Evolutionary conservation across 2,888 invertebrate species (phyloP).

Genomic region (Iphiclides podalirius): DNA sequence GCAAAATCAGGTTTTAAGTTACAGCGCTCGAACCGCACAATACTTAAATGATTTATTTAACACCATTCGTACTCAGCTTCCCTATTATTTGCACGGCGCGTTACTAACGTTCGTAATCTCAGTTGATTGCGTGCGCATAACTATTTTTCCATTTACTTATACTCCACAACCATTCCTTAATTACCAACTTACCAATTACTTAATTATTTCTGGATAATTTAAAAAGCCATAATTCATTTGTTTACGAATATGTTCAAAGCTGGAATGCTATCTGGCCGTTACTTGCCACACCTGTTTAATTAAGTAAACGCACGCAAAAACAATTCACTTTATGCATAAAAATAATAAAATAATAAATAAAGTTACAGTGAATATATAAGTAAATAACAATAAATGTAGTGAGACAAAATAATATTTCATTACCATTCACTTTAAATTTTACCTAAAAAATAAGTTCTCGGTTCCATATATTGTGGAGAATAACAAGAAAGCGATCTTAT

Average conservation of each 20-base stretch:
- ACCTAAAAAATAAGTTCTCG: conserved; percentile 5
- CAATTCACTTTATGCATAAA: not conserved
- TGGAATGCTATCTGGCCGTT: too few species aligned
- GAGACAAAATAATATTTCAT: too few species aligned
- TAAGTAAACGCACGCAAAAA: too few species aligned
- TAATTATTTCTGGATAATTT: not conserved
- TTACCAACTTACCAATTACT: not conserved
- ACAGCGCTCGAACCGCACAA: conserved; percentile 40
- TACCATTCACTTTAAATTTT: not conserved
- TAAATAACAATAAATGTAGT: too few species aligned
- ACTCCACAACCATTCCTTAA: not conserved
- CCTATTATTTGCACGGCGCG: conserved; percentile 17
- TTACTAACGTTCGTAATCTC: conserved; percentile 9
- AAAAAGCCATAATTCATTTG: too few species aligned
- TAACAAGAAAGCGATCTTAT: conserved; percentile 3
- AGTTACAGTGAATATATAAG: too few species aligned
- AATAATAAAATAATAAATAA: too few species aligned
- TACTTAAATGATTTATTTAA: conserved; percentile 53
- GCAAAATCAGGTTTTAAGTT: conserved; percentile 58
- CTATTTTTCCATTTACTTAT: conserved; percentile 13
- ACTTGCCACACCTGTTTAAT: too few species aligned
- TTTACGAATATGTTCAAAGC: too few species aligned
- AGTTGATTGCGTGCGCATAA: conserved; percentile 14
- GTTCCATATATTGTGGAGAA: not conserved
- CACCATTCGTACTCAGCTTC: conserved; percentile 18